A percentile compares a stretch with the other conserved stretches of the same genome.
phyloP scores from a whole-genome alignment of 2,888 invertebrate species.

The Nephrotoma flavescens region DNA sequence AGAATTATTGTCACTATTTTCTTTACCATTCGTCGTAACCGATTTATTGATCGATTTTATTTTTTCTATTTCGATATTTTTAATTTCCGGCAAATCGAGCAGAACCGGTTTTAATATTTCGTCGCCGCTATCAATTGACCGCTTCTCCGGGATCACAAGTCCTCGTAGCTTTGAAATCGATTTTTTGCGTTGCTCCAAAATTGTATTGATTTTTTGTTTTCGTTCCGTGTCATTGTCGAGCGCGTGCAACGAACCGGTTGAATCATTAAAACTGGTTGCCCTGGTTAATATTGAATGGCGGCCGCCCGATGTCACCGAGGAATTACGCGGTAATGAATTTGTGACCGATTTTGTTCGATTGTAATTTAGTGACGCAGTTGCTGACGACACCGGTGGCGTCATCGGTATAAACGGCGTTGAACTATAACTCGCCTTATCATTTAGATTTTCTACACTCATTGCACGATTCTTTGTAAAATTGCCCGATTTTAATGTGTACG shows the following conservation, averaged over 20 bases:
- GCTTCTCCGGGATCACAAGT: conserved; percentile 71
- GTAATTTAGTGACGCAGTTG: neutral
- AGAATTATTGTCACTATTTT: neutral
- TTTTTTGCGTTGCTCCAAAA: conserved; percentile 68
- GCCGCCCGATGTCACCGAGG: conserved; percentile 12
- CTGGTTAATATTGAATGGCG: conserved; percentile 17
- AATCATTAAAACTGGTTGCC: conserved; percentile 31
- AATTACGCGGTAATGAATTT: conserved; percentile 17
- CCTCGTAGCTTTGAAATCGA: conserved; percentile 74
- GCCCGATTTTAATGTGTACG: neutral
- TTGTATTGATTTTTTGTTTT: conserved; percentile 52
- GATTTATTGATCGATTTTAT: conserved; percentile 17
- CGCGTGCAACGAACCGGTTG: conserved; percentile 20
- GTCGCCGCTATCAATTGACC: conserved; percentile 23
- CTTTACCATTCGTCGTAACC: neutral
- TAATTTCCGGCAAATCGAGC: conserved; percentile 69
- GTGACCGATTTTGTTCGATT: neutral
- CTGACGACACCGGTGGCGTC: neutral
- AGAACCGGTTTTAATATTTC: conserved; percentile 38
- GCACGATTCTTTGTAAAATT: conserved; percentile 29
- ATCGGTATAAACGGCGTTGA: neutral
- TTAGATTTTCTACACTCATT: conserved; percentile 39
- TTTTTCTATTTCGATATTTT: conserved; percentile 48
- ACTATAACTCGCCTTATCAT: conserved; percentile 8
- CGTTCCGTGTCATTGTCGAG: conserved; percentile 31